Evolutionary conservation across 2,797 vertebrate species (phyloP).

Genomic region (Rhabdomys pumilio): DNA sequence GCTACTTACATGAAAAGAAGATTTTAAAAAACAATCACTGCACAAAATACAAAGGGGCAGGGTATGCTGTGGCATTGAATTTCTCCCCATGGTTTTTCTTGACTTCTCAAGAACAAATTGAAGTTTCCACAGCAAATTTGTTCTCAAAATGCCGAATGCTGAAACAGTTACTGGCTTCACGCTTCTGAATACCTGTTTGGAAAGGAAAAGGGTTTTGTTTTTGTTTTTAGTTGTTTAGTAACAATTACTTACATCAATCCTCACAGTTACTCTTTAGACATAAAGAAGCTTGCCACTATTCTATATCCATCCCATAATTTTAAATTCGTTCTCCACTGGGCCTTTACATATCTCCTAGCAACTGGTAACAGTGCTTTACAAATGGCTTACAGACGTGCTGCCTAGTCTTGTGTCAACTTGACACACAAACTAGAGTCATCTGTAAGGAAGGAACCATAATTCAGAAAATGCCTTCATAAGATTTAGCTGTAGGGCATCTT

Average conservation of each 20-base stretch:
- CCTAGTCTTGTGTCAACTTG: neutral
- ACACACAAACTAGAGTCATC: neutral
- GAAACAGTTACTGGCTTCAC: slow-evolving; percentile 93
- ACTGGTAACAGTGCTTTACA: neutral
- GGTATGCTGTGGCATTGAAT: slow-evolving; percentile 84
- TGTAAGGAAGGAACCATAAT: neutral
- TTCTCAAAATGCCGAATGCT: slow-evolving; percentile 97
- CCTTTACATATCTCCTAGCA: slow-evolving; percentile 26
- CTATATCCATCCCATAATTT: slow-evolving; percentile 6
- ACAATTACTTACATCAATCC: slow-evolving; percentile 41
- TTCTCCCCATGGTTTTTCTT: slow-evolving; percentile 82
- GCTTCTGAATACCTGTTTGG: slow-evolving; percentile 96
- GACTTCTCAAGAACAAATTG: slow-evolving; percentile 93
- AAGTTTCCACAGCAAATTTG: slow-evolving; percentile 94
- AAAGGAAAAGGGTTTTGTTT: slow-evolving; percentile 18
- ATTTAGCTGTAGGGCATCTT: neutral
- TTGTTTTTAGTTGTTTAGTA: slow-evolving; percentile 53
- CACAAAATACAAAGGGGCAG: slow-evolving; percentile 90
- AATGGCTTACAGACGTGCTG: neutral
- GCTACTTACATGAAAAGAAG: slow-evolving; percentile 90
- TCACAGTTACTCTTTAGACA: slow-evolving; percentile 47
- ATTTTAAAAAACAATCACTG: slow-evolving; percentile 91
- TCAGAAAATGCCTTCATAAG: neutral
- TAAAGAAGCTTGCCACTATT: slow-evolving; percentile 28
- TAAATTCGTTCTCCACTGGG: slow-evolving; percentile 35